A percentile compares a stretch with the other conserved stretches of the same genome.
These are phyloP conservation scores for Poeciliopsis infans DNA, from an alignment of 2,797 vertebrate species.

Conservation along the genomic window DNA sequence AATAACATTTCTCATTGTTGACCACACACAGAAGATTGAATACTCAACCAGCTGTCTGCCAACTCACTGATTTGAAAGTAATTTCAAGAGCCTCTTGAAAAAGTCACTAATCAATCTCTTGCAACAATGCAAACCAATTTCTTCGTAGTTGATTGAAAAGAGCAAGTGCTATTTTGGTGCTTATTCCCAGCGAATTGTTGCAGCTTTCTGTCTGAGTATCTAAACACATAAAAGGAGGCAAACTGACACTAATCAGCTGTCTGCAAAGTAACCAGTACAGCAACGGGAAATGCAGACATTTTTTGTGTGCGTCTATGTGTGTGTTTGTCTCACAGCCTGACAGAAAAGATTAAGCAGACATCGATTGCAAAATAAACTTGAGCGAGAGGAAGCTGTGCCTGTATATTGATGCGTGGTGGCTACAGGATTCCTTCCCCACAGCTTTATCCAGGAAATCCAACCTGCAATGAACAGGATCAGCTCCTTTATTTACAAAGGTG, in stretches of 20 bases:
- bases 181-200: conserved; percentile 54
- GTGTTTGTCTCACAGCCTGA: conserved; percentile 45
- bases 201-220: conserved; percentile 65
- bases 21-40: conserved; percentile 47
- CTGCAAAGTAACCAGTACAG: conserved; percentile 60
- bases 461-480: conserved; percentile 75
- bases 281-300: conserved; percentile 48
- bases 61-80: conserved; percentile 56
- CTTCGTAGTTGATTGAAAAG: conserved; percentile 65
- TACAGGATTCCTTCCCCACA: conserved; percentile 54
- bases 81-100: conserved; percentile 64
- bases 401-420: conserved; percentile 46
- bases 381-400: conserved; percentile 47
- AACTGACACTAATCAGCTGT: conserved; percentile 64
- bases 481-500: conserved; percentile 77
- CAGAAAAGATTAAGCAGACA: conserved; percentile 52
- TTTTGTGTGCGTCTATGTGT: conserved; percentile 24
- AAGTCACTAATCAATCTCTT: conserved; percentile 65
- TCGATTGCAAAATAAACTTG: conserved; percentile 63
- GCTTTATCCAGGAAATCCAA: conserved; percentile 79
- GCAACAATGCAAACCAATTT: conserved; percentile 71
- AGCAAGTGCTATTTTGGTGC: conserved; percentile 65
- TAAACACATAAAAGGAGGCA: conserved; percentile 56
- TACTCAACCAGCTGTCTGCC: conserved; percentile 60
- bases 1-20: conserved; percentile 33